These are phyloP conservation scores for Novumbra hubbsi DNA, from an alignment of 2,797 vertebrate genomes.

Conservation along the genomic window DNA sequence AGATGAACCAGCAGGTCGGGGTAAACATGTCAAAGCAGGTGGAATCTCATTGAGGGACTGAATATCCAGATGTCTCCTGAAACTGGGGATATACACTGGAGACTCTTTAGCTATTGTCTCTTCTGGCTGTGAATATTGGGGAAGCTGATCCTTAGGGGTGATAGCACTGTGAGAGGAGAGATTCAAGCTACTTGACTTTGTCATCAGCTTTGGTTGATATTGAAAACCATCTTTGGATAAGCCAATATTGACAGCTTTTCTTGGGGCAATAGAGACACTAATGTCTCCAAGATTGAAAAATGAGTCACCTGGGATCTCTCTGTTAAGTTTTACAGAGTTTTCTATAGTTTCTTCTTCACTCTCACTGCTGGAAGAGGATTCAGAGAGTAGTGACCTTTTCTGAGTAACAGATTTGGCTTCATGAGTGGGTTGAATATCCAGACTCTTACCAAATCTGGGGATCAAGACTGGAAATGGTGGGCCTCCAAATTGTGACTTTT, in stretches of 20 bases:
- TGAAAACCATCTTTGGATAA: neutral
- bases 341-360: constrained; percentile 32
- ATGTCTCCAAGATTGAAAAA: constrained; percentile 15
- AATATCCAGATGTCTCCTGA: constrained; percentile 15
- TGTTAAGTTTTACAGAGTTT: neutral
- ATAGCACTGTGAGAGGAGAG: neutral
- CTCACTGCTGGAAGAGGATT: constrained; percentile 38
- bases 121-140: neutral
- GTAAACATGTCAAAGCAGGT: neutral
- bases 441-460: neutral
- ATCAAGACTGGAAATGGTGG: constrained; percentile 6
- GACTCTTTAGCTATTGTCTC: neutral
- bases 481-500: neutral
- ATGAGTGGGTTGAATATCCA: neutral
- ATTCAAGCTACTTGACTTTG: neutral
- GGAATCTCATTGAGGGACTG: constrained; percentile 20
- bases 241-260: constrained; percentile 1
- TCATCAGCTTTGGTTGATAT: neutral
- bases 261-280: neutral
- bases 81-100: constrained; percentile 11
- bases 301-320: constrained; percentile 20
- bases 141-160: neutral
- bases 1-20: constrained; percentile 8
- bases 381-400: constrained; percentile 14
- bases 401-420: neutral